Base-by-base conservation (phyloP, 1,140 invertebrate species). In the Drosophila dunni region DNA sequence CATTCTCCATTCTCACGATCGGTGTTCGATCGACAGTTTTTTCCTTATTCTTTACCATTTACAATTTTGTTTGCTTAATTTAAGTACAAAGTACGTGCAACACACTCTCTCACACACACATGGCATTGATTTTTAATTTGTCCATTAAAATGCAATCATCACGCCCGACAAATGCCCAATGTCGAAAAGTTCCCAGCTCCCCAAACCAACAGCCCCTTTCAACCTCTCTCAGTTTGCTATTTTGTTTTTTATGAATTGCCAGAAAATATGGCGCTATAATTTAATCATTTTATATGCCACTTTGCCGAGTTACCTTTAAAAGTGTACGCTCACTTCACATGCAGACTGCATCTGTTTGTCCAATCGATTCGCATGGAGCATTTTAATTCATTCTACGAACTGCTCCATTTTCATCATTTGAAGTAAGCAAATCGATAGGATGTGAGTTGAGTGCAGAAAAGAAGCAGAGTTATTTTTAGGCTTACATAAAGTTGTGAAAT, bases 61-160 rank as follows among this genome's bases (percentile, higher is more conserved):
- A 75, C 67, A 78, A 84, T 88, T 76, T 76, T 29, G 50, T 74
- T 70, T 62, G 71, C 36, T 85, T 86, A 89, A 89, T 89, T 89
- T 90, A 89, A 89, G 81, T 90, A 85, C 65, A 84, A 71, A 65
- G 85, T 84, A 89, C 84, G 84, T 89, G 85, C 79, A 75, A 61
- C 46, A 78, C 57, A 63, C 24, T 29, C 24, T 29, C 24, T 13
- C 40, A 40, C 57, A 60, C 40, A 40, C 57, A 60, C 64, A 63
- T 48, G 74, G 51, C 84, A 89, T 89, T 84, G 84, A 84, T 89
- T 89, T 90, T 89, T 89, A 89, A 89, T 89, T 90, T 84, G 75
- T 81, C 74, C 84, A 89, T 89, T 89, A 89, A 89, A 90, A 89
- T 84, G 81, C 84, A 73, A 89, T 89, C 81, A 90, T 89, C 84